Evolutionary conservation across 92 coral and sea anemone species (phyloP), one percentile per base, ranked within the genome.

Genomic region (Epizoanthus stellaris): DNA sequence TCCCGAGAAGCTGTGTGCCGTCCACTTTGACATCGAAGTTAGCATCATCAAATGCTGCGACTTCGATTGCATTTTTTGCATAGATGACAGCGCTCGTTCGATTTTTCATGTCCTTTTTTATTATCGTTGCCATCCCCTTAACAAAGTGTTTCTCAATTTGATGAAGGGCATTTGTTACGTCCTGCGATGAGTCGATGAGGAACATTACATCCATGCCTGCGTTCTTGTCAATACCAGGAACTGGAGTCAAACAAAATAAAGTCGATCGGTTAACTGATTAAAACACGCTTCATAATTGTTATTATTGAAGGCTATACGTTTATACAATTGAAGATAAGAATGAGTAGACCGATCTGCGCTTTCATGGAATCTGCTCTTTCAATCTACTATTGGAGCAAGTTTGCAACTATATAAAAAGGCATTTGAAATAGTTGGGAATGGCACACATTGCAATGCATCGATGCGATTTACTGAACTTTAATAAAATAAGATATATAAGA

Each of bases 71-170:
- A 11, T 4, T 10, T 30, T 75, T 23, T 21, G 80, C 80, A 42
- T 76, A 76, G 30, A 53, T 34, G 15, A 76, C 89, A 40, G 89
- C 75, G 16, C 34, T 77, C 14, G 72, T 54, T 67, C 61, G 71
- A 9, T 67, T 86, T 1, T 77, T 39, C 17, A 62, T 67, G 15
- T 52, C 64, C 77, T 49, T 67, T 30, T 38, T 67, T 4, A 43
- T 77, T 8, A 53, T 75, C 10, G 10, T 9, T n/a, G 66, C 5
- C 34, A 75, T 49, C 15, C 34, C 64, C 20, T 52, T 54, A 2
- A 63, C 20, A 25, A 75, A 75, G 5, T 20, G 63, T 3, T 75
- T 75, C 38, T 75, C 61, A 12, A 17, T 63, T 14, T 53, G 63
- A 20, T 19, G 58, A 75, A 30, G 21, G 59, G 17, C 6, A 0